Evolutionary conservation across 2,797 vertebrate species (phyloP), one percentile per base, ranked within the genome.

Genomic region (Urophycis tenuis): DNA sequence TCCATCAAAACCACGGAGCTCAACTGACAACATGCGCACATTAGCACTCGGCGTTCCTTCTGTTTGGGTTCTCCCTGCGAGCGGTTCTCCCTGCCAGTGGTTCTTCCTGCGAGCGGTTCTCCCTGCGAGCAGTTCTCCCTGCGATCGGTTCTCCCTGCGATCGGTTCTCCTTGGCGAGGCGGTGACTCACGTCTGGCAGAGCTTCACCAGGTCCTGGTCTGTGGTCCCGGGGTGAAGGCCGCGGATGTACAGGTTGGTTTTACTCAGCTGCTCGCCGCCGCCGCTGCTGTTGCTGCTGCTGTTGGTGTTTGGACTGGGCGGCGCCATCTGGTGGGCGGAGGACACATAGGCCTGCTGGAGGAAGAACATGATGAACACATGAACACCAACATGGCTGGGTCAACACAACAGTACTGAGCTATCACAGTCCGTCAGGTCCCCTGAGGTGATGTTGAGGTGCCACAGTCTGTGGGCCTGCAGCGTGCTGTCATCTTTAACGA

Each of bases 161-260:
- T 4, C 45, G 41, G 41, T 22, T 45, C 41, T 22, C 17, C 41
- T 45, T 15, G 12, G 41, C 41, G 41, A 15, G 8, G 12, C 11
- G n/a, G 3, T 53, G 73, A 94, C 96, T 96, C 89, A 97, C 96
- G 95, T 95, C 84, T 97, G 96, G 87, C 96, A 98, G 80, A 98
- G 92, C 84, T 96, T 97, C 82, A 97, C 96, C 70, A 98, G 94
- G 88, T 98, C 96, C 89, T 97, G 96, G 92, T 98, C 96, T 0
- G 94, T 97, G 81, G 96, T 98, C 74, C 95, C 94, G 0, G 96
- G 96, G 82, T 96, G 96, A 80, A 98, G 91, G 74, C 96, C 96
- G 0, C 96, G 94, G 81, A 98, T 97, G 81, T 97, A 98, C 75
- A 97, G 91, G 85, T 97, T 98, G 15, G 96, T 98, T 92, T 97